Evolutionary conservation across 2,797 vertebrate genomes (phyloP).

Genomic region (Sus cebifrons): DNA sequence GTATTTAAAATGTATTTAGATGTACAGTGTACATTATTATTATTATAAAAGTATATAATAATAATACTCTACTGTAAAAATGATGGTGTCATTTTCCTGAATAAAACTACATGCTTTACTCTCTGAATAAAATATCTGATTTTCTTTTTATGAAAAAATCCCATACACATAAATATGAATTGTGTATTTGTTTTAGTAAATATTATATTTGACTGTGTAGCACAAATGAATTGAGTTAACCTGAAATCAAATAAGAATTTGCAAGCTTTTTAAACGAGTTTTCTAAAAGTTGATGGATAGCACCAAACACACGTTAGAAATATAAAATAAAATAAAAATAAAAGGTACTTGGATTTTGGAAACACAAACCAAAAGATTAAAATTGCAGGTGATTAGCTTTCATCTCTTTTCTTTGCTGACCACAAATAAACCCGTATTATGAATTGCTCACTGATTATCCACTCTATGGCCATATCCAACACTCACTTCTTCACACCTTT

Average conservation of each 20-base stretch:
- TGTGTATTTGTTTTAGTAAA: slow-evolving; percentile 1
- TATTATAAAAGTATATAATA: not conserved
- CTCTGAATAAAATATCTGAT: not conserved
- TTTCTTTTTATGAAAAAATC: not conserved
- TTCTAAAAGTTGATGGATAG: not conserved
- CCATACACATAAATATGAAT: not conserved
- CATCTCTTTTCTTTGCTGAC: not conserved
- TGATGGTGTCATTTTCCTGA: not conserved
- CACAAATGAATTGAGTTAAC: not conserved
- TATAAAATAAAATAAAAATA: not conserved
- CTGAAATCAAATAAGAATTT: not conserved
- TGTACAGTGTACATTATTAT: not conserved
- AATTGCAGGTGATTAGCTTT: not conserved
- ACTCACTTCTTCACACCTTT: not conserved
- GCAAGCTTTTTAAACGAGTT: not conserved
- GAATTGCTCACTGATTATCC: not conserved
- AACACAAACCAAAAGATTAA: not conserved
- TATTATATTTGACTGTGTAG: not conserved
- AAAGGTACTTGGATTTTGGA: not conserved
- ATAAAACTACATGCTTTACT: not conserved
- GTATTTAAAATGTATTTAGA: not conserved
- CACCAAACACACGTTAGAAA: not conserved
- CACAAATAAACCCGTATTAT: not conserved
- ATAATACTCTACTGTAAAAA: not conserved
- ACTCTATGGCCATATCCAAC: not conserved